phyloP scores from a whole-genome alignment of 1,140 invertebrate species.

The Thrips palmi region DNA sequence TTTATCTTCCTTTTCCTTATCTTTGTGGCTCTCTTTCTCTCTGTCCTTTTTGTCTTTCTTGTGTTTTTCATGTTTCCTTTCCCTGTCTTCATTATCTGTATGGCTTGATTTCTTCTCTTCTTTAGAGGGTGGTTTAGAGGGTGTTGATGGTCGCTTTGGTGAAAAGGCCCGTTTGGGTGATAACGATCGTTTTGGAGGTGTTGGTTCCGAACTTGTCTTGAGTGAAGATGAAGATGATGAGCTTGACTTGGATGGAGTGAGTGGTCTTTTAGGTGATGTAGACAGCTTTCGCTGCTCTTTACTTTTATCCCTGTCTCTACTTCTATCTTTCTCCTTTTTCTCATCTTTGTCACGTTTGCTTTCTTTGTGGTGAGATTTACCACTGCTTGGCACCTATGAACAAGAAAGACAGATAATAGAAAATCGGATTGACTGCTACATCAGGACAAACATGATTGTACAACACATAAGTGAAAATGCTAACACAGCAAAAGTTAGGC shows the following conservation, averaged over 20 bases:
- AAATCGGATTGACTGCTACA: too few species aligned
- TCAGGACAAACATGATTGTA: too few species aligned
- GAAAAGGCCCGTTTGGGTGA: too few species aligned
- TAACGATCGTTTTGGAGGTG: too few species aligned
- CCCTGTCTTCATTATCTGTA: conserved; percentile 12
- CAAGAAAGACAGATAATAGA: too few species aligned
- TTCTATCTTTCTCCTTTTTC: conserved; percentile 21
- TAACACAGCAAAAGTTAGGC: too few species aligned
- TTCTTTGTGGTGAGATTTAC: too few species aligned
- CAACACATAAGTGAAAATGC: too few species aligned
- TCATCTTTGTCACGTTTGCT: conserved; percentile 15
- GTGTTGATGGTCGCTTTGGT: conserved; percentile 8
- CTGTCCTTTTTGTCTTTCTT: conserved; percentile 7
- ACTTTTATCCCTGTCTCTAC: conserved; percentile 17
- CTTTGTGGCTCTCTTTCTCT: conserved; percentile 20
- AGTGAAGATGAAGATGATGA: too few species aligned
- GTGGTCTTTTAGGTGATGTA: conserved; percentile 22
- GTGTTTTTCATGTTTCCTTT: conserved; percentile 13
- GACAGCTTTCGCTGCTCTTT: conserved; percentile 25
- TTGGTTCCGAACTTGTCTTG: too few species aligned
- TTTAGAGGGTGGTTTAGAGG: conserved; percentile 2
- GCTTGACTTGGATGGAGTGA: conserved; percentile 27
- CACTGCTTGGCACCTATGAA: too few species aligned
- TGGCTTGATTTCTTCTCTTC: conserved; percentile 6
- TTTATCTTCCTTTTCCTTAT: conserved; percentile 17